phyloP scores from a whole-genome alignment of 2,888 invertebrate genomes.

The Caenorhabditis zanzibari region DNA sequence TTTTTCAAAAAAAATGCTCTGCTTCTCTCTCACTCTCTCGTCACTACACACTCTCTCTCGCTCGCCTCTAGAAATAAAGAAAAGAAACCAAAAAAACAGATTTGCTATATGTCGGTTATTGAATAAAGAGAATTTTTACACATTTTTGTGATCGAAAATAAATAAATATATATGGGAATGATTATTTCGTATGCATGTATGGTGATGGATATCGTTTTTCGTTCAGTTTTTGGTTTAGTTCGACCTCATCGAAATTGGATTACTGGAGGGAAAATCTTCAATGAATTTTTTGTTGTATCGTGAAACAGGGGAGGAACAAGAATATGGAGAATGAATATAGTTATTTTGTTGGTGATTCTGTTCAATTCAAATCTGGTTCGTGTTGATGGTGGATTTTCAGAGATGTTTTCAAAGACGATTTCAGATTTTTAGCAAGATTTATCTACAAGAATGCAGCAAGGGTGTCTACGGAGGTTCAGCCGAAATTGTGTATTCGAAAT shows the following conservation, averaged over 20 bases:
- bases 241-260: not conserved
- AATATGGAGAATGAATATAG: not conserved
- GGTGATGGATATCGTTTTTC: constrained; percentile 34
- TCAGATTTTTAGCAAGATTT: too few relatives aligned
- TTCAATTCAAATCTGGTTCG: not conserved
- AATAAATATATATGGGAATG: constrained; percentile 19
- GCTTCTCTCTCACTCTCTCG: constrained; percentile 49
- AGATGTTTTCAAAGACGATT: too few relatives aligned
- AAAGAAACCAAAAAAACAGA: constrained; percentile 14
- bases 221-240: constrained; percentile 9
- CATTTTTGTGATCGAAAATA: not conserved
- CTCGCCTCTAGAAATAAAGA: constrained; percentile 16
- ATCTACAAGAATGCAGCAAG: too few relatives aligned
- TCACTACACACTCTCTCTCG: constrained; percentile 40
- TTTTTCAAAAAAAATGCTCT: constrained; percentile 36
- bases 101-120: constrained; percentile 15
- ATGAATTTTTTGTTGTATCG: not conserved
- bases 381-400: not conserved
- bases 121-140: constrained; percentile 45
- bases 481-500: too few relatives aligned
- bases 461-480: too few relatives aligned
- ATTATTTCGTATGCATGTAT: constrained; percentile 31
- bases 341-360: not conserved
- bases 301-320: not conserved
- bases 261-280: not conserved